Percentiles rank a stretch among this genome's conserved stretches.
These are phyloP conservation scores for Xestia sexstrigata DNA, from an alignment of 2,888 invertebrate genomes.

Conservation along the genomic window DNA sequence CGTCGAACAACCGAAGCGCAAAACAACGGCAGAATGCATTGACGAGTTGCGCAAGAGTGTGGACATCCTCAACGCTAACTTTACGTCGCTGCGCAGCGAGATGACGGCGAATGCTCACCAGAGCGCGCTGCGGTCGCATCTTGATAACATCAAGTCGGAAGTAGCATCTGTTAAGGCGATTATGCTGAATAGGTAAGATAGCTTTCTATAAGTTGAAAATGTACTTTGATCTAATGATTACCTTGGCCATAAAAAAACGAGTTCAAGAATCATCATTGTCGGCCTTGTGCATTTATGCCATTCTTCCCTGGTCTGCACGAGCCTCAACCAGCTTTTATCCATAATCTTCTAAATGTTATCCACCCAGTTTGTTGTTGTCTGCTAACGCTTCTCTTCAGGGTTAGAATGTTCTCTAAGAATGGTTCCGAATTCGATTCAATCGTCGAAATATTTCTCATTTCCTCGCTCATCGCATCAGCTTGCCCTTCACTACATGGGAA, in stretches of 20 bases:
- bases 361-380: neutral
- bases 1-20: constrained; percentile 91
- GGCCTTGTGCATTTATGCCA: neutral
- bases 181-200: constrained; percentile 92
- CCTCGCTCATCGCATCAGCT: neutral
- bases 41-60: constrained; percentile 93
- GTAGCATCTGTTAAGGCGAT: constrained; percentile 94
- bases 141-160: constrained; percentile 93
- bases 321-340: neutral
- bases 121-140: constrained; percentile 90
- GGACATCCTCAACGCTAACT: constrained; percentile 92
- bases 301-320: neutral
- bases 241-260: too few relatives aligned
- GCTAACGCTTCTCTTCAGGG: neutral
- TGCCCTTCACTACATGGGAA: neutral
- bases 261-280: neutral
- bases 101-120: constrained; percentile 89
- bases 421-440: neutral
- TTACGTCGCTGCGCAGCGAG: constrained; percentile 92
- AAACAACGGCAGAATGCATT: constrained; percentile 92
- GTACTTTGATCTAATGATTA: neutral
- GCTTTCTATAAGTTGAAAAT: neutral
- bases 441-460: neutral
- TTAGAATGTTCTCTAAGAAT: neutral
- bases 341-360: neutral